Evolutionary conservation across 1,140 invertebrate species (phyloP).

Genomic region (Pseudobourletiella spinata): DNA sequence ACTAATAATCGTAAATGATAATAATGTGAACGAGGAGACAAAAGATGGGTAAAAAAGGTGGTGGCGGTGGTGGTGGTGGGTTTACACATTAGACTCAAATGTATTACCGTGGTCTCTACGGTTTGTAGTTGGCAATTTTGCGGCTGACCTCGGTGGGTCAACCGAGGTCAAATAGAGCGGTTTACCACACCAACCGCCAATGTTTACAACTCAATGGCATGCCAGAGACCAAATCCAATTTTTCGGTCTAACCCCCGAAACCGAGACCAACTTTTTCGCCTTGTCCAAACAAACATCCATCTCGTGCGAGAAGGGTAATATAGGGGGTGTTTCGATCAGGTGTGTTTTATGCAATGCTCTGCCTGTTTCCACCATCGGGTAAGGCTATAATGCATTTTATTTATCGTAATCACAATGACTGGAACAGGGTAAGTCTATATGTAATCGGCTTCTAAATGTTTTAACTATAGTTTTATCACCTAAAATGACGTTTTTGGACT

Average conservation of each 20-base stretch:
- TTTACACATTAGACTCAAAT: slow-evolving; percentile 9
- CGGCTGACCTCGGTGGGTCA: slow-evolving; percentile 19
- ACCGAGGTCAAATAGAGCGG: slow-evolving; percentile 26
- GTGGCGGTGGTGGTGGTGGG: neutral
- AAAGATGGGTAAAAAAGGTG: neutral
- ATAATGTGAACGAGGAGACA: neutral
- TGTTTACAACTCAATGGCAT: slow-evolving; percentile 2
- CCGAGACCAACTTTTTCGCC: neutral
- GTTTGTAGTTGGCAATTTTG: slow-evolving; percentile 11
- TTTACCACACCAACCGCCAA: slow-evolving; percentile 21
- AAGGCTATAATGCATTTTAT: no score
- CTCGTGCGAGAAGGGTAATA: no score
- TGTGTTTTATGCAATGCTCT: no score
- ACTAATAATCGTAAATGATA: no score
- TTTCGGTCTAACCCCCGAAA: slow-evolving; percentile 5
- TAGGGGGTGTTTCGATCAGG: no score
- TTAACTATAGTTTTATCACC: no score
- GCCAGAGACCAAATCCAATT: slow-evolving; percentile 3
- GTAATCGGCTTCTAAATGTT: no score
- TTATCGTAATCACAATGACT: no score
- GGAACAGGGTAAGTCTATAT: no score
- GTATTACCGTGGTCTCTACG: slow-evolving; percentile 5
- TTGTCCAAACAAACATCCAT: no score
- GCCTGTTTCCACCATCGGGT: no score
- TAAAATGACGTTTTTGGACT: no score